Evolutionary conservation across 1,140 invertebrate genomes (phyloP).

Genomic region (Scaptomyza graminum): DNA sequence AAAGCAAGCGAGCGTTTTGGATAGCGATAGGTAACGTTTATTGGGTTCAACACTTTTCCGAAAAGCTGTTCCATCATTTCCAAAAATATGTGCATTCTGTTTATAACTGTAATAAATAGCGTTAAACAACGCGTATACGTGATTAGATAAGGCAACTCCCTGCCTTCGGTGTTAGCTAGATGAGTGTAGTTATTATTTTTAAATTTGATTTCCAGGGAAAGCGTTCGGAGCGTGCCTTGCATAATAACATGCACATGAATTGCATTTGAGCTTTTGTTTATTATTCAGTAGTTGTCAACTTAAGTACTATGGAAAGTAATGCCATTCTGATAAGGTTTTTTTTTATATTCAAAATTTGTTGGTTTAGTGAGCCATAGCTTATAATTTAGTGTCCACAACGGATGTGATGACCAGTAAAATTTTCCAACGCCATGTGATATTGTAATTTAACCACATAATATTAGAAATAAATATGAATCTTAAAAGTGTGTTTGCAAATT

Average conservation of each 20-base stretch:
- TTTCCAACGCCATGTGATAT: not conserved
- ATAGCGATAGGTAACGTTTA: slow-evolving; percentile 69
- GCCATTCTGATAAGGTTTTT: slow-evolving; percentile 11
- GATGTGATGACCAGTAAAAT: slow-evolving; percentile 1
- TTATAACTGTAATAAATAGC: not conserved
- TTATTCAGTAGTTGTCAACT: not conserved
- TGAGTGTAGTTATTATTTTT: slow-evolving; percentile 32
- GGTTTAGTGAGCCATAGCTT: not conserved
- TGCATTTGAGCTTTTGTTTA: not conserved
- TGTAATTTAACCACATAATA: not conserved
- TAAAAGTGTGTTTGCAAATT: not conserved
- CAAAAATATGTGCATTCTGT: slow-evolving; percentile 5
- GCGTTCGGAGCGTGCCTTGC: slow-evolving; percentile 18
- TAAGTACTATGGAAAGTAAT: slow-evolving; percentile 11
- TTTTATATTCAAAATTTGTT: slow-evolving; percentile 5
- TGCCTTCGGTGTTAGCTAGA: slow-evolving; percentile 4
- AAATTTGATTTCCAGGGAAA: slow-evolving; percentile 30
- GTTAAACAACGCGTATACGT: slow-evolving; percentile 36
- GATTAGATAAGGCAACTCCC: slow-evolving; percentile 55
- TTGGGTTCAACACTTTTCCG: not conserved
- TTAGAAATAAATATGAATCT: not conserved
- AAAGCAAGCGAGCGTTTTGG: slow-evolving; percentile 71
- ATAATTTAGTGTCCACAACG: not conserved
- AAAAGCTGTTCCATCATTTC: slow-evolving; percentile 42
- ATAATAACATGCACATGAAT: slow-evolving; percentile 14